Conservation (phyloP, 2,797 vertebrate genomes). For the Synanceia verrucosa region DNA sequence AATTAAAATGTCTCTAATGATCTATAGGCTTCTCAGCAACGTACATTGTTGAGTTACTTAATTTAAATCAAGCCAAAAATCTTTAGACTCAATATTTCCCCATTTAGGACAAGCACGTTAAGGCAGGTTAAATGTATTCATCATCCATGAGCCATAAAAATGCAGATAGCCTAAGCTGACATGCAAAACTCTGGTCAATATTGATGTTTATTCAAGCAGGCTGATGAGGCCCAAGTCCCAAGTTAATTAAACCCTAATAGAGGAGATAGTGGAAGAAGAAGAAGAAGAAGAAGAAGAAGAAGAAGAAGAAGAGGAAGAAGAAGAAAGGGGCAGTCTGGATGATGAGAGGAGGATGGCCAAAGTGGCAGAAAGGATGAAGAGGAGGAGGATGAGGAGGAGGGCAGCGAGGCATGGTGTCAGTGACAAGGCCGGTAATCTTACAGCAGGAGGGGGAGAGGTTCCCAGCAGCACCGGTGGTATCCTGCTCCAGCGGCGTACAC, state of each 20-base stretch:
- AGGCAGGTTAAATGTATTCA: conserved; percentile 42
- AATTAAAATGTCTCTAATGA: conserved; percentile 34
- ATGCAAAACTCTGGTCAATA: conserved; percentile 67
- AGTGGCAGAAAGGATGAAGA: conserved; percentile 20
- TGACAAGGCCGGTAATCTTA: conserved; percentile 70
- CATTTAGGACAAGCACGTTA: conserved; percentile 14
- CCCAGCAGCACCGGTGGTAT: conserved; percentile 58
- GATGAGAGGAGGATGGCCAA: conserved; percentile 49
- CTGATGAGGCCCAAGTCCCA: conserved; percentile 60
- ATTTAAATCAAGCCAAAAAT: conserved; percentile 9
- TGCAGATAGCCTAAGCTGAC: conserved; percentile 45
- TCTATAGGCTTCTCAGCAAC: conserved; percentile 40
- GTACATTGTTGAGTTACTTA: too few species aligned
- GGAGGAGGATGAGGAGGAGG: conserved; percentile 42
- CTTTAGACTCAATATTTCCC: conserved; percentile 21
- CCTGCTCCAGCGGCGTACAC: conserved; percentile 46
- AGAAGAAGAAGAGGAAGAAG: background rate
- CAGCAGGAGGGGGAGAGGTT: conserved; percentile 58
- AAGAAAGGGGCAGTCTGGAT: conserved; percentile 13
- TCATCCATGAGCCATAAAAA: conserved; percentile 52
- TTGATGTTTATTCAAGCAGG: conserved; percentile 64
- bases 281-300: conserved; percentile 9
- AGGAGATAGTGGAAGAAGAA: conserved; percentile 21
- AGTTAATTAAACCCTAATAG: conserved; percentile 71
- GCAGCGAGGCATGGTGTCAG: conserved; percentile 66